Conservation (phyloP, 2,113 vertebrate genomes). For the Neodontobutis hainanensis region DNA sequence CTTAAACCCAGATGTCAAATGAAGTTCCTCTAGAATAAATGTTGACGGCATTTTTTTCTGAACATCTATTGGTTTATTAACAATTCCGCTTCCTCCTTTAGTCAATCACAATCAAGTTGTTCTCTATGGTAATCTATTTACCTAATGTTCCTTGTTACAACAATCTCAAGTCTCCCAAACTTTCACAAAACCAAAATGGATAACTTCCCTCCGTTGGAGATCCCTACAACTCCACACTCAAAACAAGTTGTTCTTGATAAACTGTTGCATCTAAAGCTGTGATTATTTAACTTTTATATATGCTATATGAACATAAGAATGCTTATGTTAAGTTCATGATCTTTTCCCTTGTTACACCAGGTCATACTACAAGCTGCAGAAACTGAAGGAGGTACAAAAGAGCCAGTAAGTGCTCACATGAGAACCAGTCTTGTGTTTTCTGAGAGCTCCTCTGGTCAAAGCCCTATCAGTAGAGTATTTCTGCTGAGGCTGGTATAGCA, state of each 20-base stretch:
- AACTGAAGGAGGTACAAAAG: constrained; percentile 4
- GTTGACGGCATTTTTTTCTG: not conserved
- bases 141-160: not conserved
- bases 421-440: constrained; percentile 20
- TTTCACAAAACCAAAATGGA: too few relatives aligned
- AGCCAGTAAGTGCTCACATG: not conserved
- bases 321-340: not conserved
- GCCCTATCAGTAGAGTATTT: constrained; percentile 14
- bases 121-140: not conserved
- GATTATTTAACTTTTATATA: too few relatives aligned
- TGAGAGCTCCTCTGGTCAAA: constrained; percentile 18
- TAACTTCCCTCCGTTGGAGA: too few relatives aligned
- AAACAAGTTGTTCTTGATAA: too few relatives aligned
- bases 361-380: not conserved
- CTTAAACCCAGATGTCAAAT: constrained; percentile 51
- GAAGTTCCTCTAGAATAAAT: constrained; percentile 16
- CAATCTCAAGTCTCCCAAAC: too few relatives aligned
- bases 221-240: too few relatives aligned
- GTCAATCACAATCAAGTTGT: not conserved
- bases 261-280: too few relatives aligned
- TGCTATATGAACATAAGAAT: too few relatives aligned
- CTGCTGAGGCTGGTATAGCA: constrained; percentile 20
- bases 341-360: not conserved
- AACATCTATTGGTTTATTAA: constrained; percentile 7
- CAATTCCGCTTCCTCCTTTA: not conserved